Percentiles rank a stretch among this genome's conserved stretches.
phyloP scores from a whole-genome alignment of 2,797 vertebrate species.

The Dromococcyx pavoninus region DNA sequence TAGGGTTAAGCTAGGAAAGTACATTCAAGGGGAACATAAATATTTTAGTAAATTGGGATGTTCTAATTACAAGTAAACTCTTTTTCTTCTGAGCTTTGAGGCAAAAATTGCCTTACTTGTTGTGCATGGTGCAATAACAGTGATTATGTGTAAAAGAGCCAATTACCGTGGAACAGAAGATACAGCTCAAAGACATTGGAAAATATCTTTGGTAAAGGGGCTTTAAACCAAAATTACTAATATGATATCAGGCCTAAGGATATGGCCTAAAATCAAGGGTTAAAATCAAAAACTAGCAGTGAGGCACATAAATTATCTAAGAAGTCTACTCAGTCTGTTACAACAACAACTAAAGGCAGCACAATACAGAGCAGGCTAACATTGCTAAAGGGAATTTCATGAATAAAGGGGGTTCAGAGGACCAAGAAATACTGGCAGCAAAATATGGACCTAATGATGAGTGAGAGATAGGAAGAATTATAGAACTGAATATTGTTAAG shows the following conservation, averaged over 20 bases:
- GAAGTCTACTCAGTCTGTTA: neutral
- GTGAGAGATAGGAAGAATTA: neutral
- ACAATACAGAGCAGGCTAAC: neutral
- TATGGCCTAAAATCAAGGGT: neutral
- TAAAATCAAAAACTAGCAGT: neutral
- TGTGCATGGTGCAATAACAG: neutral
- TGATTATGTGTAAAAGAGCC: neutral
- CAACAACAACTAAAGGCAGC: neutral
- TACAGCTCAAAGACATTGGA: neutral
- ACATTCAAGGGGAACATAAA: neutral
- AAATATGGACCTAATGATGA: neutral
- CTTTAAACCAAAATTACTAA: neutral
- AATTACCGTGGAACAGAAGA: neutral
- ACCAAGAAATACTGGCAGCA: neutral
- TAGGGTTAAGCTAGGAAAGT: neutral
- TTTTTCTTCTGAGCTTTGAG: neutral
- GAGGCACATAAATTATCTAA: neutral
- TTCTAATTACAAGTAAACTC: neutral
- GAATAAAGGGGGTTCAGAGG: neutral
- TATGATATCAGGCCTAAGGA: neutral
- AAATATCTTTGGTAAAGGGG: neutral
- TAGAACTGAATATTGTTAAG: neutral
- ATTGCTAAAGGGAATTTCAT: neutral
- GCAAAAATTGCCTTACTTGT: neutral
- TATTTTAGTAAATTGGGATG: neutral